Base-by-base conservation (phyloP, 2,113 vertebrate genomes). In the Gavia stellata region DNA sequence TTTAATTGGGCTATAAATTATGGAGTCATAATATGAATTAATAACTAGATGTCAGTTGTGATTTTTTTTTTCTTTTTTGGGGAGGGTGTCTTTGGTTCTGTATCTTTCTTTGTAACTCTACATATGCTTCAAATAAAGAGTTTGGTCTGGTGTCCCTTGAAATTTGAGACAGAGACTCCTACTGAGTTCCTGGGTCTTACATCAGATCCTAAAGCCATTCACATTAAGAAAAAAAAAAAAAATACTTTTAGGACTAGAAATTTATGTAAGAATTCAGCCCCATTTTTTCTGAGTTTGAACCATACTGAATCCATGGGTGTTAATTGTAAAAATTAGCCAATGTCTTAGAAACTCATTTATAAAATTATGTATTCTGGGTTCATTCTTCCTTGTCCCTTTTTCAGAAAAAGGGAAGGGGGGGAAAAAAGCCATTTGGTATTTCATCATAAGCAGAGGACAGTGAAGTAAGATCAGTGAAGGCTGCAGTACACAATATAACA, bases 1-100 rank as follows among this genome's bases (percentile, higher is more conserved):
- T 96, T 92, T 93, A 96, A 92, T 80, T 97, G 59, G 44, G 73
- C 86, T 95, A 50, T 95, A 96, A 97, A 95, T 96, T 94, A 68
- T 55, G 81, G 82, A 95, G 58, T 96, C 52, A 92, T 77, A 81
- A n/a, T 88, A 81, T 55, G 36, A 95, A 75, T 92, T 81, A 68
- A 75, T 94, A 81, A 81, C 34, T 94, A 68, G 45, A 77, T 82
- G 10, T 66, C 49, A 25, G 8, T 70, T 79, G 17, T 66, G 50
- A 23, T 17, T 44, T 19, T 45, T 34, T 14, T 12, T 40, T 52
- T 53, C 14, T 21, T 45, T 71, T 36, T n/a, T 6, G 5, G 4
- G 6, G 9, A 1, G 2, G 2, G 5, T 59, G 3, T 88, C 25
- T 92, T 74, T 78, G 5, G 4, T 62, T 65, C n/a, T 52, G 0